Evolutionary conservation across 2,888 invertebrate species (phyloP), one percentile per base, ranked within the genome.

Genomic region (Celastrina argiolus): DNA sequence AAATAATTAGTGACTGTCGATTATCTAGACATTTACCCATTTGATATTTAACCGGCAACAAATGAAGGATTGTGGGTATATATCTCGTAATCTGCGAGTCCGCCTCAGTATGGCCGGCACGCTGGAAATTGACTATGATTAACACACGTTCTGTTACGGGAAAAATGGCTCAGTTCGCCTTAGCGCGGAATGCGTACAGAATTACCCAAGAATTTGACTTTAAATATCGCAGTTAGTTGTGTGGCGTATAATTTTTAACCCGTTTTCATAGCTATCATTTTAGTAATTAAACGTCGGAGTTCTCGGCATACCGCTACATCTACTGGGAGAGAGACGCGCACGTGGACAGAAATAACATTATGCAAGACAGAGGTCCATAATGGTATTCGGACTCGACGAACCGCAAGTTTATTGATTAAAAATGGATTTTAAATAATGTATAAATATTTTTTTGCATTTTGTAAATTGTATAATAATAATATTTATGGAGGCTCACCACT

Each of bases 121-220:
- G 68, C 69, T 65, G 66, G 71, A 66, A 67, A 72, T 69, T 67
- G 64, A 69, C 67, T 69, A 65, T 69, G 70, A 72, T 72, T 72
- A 71, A 67, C 69, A 67, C 70, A 66, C 64, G 65, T 67, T 70
- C 67, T 64, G 67, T 69, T 69, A 66, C 64, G 67, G 69, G 71
- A 71, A 67, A 69, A 70, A 71, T 70, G 68, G 67, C 65, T 63
- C 70, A 61, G 66, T 39, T 65, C 56, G 67, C 67, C 64, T 68
- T 67, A 63, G 56, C 51, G 34, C 39, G 68, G 70, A 69, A 70
- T 71, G 70, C 65, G 67, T 63, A 65, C 67, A 66, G 63, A 66
- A 68, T 69, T 67, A 68, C 67, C 63, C 45, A 42, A 66, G 66
- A 67, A 66, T 66, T 59, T 22, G 26, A 12, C 41, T 69, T 70